These are phyloP conservation scores for Acromyrmex heyeri DNA, from an alignment of 1,140 invertebrate genomes.

Conservation along the genomic window DNA sequence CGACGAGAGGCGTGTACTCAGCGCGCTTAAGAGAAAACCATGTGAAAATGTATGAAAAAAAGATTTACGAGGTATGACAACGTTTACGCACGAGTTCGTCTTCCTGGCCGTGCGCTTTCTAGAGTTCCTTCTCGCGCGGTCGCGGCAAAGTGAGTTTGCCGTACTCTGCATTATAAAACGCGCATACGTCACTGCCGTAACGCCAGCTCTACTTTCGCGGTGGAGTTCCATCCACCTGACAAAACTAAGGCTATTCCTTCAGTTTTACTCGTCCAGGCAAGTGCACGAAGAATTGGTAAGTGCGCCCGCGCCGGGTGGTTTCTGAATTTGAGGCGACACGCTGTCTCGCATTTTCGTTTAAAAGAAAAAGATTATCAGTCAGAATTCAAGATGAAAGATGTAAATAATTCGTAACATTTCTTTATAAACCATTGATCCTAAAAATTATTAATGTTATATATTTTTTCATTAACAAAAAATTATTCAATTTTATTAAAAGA, in stretches of 20 bases:
- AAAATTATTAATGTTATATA: background rate
- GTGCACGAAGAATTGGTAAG: slow-evolving; percentile 62
- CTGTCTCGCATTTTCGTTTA: slow-evolving; percentile 26
- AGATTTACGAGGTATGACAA: slow-evolving; percentile 58
- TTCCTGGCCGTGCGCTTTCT: background rate
- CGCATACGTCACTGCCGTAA: slow-evolving; percentile 62
- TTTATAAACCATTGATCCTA: background rate
- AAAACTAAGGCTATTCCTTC: slow-evolving; percentile 62
- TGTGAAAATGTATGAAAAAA: slow-evolving; percentile 56
- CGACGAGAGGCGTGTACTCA: slow-evolving; percentile 11
- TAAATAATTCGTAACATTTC: background rate
- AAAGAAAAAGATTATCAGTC: slow-evolving; percentile 41
- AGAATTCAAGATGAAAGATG: slow-evolving; percentile 33
- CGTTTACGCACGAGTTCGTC: slow-evolving; percentile 58
- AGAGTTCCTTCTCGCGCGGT: slow-evolving; percentile 29
- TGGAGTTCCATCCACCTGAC: slow-evolving; percentile 53
- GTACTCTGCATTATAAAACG: slow-evolving; percentile 63
- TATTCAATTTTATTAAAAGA: slow-evolving; percentile 13
- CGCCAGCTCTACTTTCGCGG: slow-evolving; percentile 51
- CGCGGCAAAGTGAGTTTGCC: slow-evolving; percentile 41
- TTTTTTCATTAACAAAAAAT: background rate
- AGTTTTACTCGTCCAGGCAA: slow-evolving; percentile 59
- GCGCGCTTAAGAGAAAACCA: slow-evolving; percentile 31
- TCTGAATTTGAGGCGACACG: slow-evolving; percentile 54
- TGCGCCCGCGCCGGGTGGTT: slow-evolving; percentile 40